A percentile compares a stretch with the other conserved stretches of the same genome.
Conservation (phyloP, 2,113 vertebrate species). For the Burhinus bistriatus region DNA sequence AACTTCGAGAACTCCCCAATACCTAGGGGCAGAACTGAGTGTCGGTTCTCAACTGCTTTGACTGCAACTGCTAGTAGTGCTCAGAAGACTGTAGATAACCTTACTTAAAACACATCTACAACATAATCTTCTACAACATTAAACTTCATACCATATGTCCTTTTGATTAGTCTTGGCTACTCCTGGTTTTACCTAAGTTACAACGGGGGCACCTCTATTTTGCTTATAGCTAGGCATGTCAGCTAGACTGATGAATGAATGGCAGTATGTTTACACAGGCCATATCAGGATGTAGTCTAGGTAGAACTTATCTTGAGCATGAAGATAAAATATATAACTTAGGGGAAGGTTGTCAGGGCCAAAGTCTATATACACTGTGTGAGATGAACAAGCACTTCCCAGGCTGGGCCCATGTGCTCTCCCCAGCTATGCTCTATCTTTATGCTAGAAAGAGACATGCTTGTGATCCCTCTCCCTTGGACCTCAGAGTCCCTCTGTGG, state of each 20-base stretch:
- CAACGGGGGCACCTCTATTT: neutral
- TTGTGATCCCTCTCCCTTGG: neutral
- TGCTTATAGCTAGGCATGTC: neutral
- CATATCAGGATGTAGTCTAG: neutral
- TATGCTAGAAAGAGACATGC: neutral
- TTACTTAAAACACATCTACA: neutral
- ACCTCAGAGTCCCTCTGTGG: neutral
- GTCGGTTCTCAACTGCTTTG: neutral
- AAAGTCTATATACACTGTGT: neutral
- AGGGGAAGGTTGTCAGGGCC: neutral
- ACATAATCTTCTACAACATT: neutral
- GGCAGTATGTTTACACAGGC: neutral
- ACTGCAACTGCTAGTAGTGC: neutral
- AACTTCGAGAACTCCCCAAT: neutral
- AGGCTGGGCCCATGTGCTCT: neutral
- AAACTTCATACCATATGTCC: neutral
- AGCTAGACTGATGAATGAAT: neutral
- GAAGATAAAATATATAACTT: neutral
- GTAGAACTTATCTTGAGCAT: neutral
- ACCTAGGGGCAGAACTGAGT: neutral
- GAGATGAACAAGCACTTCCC: neutral
- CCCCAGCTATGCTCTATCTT: neutral
- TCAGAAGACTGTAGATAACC: neutral
- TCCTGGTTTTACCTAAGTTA: neutral
- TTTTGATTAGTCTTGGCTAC: neutral